Evolutionary conservation across 1,140 invertebrate genomes (phyloP), one percentile per base, ranked within the genome.

Genomic region (Euwallacea fornicatus): DNA sequence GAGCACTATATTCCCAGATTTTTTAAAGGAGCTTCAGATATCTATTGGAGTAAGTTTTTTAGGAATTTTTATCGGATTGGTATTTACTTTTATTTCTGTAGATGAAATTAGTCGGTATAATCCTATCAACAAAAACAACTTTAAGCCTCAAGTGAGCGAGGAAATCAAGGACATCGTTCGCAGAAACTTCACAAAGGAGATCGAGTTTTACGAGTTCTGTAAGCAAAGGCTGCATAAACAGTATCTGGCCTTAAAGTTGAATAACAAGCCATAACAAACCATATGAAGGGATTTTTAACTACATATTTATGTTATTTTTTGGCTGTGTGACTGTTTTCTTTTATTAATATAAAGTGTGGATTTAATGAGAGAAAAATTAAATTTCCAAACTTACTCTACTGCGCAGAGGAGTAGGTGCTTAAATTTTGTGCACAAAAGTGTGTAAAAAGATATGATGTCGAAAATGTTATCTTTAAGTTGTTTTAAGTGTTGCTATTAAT

Each of bases 141-240:
- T 94, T 82, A 95, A 95, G 79, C 93, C 93, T 0, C 89, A 91
- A 2, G 93, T 96, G 0, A 90, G 91, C 47, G 91, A 95, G 76
- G 88, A 91, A 77, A 88, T 95, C 0, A 95, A 95, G 81, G 88
- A 95, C 33, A 88, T 95, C n/a, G 91, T 96, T 0, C 84, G 93
- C 71, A 86, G 85, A 54, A 95, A 96, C 80, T 94, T 96, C 78
- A 95, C 93, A 0, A 85, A 90, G 65, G 94, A 96, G 83, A 93
- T 95, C 16, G 93, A 96, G 79, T 95, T 96, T 80, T 96, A 95
- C 81, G 90, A 95, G 77, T 96, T 96, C 78, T 95, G 93, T 78
- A 89, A 88, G 75, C 93, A 95, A 80, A 84, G 93, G 76, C 83
- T 96, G 7, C 89, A 95, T 75, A 87, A 89, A 79, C 94, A 96